Conservation (phyloP, 2,797 vertebrate species). For the Lerista edwardsae region DNA sequence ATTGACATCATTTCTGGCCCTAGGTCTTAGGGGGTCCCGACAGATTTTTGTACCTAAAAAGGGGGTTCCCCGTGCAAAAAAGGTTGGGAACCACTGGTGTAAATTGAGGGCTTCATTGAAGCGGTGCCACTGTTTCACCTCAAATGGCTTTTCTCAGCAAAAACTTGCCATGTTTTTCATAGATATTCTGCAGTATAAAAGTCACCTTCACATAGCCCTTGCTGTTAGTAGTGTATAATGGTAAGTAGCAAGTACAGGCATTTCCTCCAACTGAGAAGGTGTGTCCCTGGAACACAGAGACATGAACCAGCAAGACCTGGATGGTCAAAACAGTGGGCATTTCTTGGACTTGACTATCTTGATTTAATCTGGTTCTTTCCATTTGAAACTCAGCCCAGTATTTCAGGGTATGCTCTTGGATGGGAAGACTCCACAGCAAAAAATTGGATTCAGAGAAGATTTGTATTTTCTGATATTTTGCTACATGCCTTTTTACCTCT, state of each 20-base stretch:
- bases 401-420: slow-evolving; percentile 13
- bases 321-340: slow-evolving; percentile 7
- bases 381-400: not conserved
- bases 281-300: not conserved
- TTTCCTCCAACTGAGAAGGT: slow-evolving; percentile 2
- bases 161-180: not conserved
- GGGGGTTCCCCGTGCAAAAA: too few species aligned
- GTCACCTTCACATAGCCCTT: not conserved
- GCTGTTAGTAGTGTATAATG: not conserved
- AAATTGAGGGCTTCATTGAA: not conserved
- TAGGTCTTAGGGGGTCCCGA: too few species aligned
- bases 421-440: not conserved
- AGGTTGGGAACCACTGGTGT: too few species aligned
- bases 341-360: not conserved
- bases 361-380: slow-evolving; percentile 29
- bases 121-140: not conserved
- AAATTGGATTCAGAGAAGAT: not conserved
- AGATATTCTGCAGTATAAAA: not conserved
- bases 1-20: too few species aligned
- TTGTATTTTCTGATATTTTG: slow-evolving; percentile 8
- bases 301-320: not conserved
- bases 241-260: slow-evolving; percentile 13
- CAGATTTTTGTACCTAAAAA: too few species aligned
- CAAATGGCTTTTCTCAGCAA: not conserved
- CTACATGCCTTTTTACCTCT: slow-evolving; percentile 4